These are phyloP conservation scores for Paramormyrops hopkinsi DNA, from an alignment of 2,797 vertebrate genomes.

Conservation along the genomic window DNA sequence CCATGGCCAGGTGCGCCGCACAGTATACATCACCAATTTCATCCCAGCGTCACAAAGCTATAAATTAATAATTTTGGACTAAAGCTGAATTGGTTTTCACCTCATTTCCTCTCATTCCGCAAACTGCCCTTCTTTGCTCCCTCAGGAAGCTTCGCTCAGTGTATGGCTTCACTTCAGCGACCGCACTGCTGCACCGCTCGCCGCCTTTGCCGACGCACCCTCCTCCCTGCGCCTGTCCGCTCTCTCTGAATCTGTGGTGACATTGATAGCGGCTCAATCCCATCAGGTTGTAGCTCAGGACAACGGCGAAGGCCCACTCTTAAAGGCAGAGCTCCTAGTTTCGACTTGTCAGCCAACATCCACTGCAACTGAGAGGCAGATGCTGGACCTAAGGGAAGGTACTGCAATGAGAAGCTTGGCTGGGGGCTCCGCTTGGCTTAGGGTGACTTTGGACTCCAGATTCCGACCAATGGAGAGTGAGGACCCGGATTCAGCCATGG, in stretches of 20 bases:
- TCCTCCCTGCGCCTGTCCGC: constrained; percentile 53
- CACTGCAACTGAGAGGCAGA: constrained; percentile 39
- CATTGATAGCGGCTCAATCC: constrained; percentile 40
- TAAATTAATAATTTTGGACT: background rate
- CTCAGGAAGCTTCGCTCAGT: constrained; percentile 58
- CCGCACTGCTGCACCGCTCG: constrained; percentile 51
- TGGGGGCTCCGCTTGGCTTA: constrained; percentile 61
- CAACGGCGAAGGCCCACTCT: constrained; percentile 60
- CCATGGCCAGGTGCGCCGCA: constrained; percentile 51
- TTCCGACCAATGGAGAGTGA: constrained; percentile 40
- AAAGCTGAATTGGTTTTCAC: background rate
- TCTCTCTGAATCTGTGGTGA: constrained; percentile 56
- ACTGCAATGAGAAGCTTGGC: constrained; percentile 43
- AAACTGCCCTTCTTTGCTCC: background rate
- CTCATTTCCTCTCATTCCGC: background rate
- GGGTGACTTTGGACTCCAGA: constrained; percentile 56
- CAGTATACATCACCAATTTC: background rate
- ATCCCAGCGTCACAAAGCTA: background rate
- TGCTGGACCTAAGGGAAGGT: background rate
- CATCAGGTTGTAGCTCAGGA: constrained; percentile 56
- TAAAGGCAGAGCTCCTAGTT: constrained; percentile 57
- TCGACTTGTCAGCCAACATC: constrained; percentile 44
- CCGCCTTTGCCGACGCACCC: constrained; percentile 48
- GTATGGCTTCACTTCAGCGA: constrained; percentile 66
- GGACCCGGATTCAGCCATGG: constrained; percentile 42